Evolutionary conservation across 2,888 invertebrate species (phyloP).

Genomic region (Chaetoderma sp.): DNA sequence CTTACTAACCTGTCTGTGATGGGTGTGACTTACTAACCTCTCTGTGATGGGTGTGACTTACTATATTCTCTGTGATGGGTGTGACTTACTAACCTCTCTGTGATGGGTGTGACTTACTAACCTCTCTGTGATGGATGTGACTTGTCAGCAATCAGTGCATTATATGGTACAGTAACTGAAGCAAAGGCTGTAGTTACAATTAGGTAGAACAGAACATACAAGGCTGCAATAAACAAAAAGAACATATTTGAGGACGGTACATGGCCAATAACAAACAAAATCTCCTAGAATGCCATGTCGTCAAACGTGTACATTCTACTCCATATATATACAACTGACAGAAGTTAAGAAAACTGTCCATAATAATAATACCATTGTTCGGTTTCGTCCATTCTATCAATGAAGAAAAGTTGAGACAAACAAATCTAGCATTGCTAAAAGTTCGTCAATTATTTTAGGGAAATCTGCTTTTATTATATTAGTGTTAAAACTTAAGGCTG

Average conservation of each 20-base stretch:
- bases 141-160: slow-evolving; percentile 65
- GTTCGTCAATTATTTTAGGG: too few relatives aligned
- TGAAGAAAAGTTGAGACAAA: too few relatives aligned
- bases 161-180: slow-evolving; percentile 61
- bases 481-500: too few relatives aligned
- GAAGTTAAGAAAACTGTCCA: not conserved
- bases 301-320: not conserved
- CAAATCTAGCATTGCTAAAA: too few relatives aligned
- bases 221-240: slow-evolving; percentile 41
- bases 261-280: not conserved
- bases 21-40: too few relatives aligned
- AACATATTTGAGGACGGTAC: too few relatives aligned
- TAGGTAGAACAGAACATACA: slow-evolving; percentile 62
- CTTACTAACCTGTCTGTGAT: too few relatives aligned
- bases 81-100: too few relatives aligned
- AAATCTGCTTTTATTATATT: too few relatives aligned
- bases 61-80: too few relatives aligned
- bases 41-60: too few relatives aligned
- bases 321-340: not conserved
- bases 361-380: slow-evolving; percentile 24
- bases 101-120: too few relatives aligned
- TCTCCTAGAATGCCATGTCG: not conserved
- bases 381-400: slow-evolving; percentile 22
- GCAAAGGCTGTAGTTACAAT: slow-evolving; percentile 58
- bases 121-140: slow-evolving; percentile 65